Evolutionary conservation across 2,888 invertebrate species (phyloP), one percentile per base, ranked within the genome.

Genomic region (Standfussiana lucernea): DNA sequence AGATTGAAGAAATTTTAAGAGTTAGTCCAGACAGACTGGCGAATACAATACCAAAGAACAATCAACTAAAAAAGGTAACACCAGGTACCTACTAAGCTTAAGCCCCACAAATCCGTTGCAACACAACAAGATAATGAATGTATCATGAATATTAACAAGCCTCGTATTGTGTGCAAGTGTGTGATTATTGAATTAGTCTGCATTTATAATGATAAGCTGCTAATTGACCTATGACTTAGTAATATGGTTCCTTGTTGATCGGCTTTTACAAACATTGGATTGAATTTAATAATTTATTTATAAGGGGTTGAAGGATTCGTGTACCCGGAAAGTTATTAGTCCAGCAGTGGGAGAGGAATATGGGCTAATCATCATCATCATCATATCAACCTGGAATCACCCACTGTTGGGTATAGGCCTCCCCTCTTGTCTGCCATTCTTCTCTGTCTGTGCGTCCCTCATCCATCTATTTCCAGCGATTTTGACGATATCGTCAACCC

Each of bases 151-250:
- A 84, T 79, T 82, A 69, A 79, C 28, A 13, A 69, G 28, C 56
- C 42, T 73, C 40, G 80, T 73, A 79, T 83, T 83, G 84, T 84
- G 59, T 73, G 80, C 65, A 7, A 40, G 66, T 28, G 47, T 79
- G 78, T 79, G 79, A 79, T 82, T 84, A 82, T 79, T 84, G 80
- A 73, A 84, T 82, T 79, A 82, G 80, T 50, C 47, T 79, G 82
- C 79, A 79, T 82, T 82, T 61, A 66, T 83, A 70, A 83, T 82
- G 64, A 10, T 79, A 62, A 82, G 79, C 56, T 47, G 59, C 81
- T 84, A 84, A 83, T 83, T 79, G 84, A 82, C 69, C 72, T 74
- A 69, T 84, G 82, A 84, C 80, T 73, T 73, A 62, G 65, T 70
- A 50, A 76, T 82, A 24, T 1, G 13, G 64, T 73, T 64, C 42